phyloP scores from a whole-genome alignment of 64 coral and sea anemone genomes.

The Montipora foliosa region DNA sequence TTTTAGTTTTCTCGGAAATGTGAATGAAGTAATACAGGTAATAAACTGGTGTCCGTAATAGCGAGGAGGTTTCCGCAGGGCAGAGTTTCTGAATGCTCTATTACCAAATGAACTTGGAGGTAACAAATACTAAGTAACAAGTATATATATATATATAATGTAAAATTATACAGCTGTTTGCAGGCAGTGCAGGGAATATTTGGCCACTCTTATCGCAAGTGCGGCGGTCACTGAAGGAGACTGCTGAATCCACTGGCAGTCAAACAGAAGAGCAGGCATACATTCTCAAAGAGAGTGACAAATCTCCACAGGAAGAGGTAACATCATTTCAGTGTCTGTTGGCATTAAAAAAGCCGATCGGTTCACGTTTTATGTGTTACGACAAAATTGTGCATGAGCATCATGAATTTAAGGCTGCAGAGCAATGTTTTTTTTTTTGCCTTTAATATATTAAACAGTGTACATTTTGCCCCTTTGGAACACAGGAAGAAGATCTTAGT shows the following conservation, averaged over 20 bases:
- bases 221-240: neutral
- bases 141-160: neutral
- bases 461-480: neutral
- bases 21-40: too few relatives aligned
- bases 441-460: neutral
- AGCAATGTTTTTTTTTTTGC: too few relatives aligned
- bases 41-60: too few relatives aligned
- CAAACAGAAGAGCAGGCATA: neutral
- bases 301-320: neutral
- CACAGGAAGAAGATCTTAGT: slow-evolving; percentile 1
- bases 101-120: too few relatives aligned
- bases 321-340: neutral
- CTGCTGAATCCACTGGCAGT: neutral
- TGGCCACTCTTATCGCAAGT: neutral
- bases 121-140: too few relatives aligned
- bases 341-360: too few relatives aligned
- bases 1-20: too few relatives aligned
- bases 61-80: too few relatives aligned
- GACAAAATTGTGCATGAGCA: neutral
- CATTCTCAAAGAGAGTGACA: neutral
- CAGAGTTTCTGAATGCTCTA: too few relatives aligned
- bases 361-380: too few relatives aligned
- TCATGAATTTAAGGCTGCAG: neutral
- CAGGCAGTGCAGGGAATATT: neutral
- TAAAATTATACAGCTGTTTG: neutral